phyloP scores from a whole-genome alignment of 2,113 vertebrate species.

The Athene cunicularia region DNA sequence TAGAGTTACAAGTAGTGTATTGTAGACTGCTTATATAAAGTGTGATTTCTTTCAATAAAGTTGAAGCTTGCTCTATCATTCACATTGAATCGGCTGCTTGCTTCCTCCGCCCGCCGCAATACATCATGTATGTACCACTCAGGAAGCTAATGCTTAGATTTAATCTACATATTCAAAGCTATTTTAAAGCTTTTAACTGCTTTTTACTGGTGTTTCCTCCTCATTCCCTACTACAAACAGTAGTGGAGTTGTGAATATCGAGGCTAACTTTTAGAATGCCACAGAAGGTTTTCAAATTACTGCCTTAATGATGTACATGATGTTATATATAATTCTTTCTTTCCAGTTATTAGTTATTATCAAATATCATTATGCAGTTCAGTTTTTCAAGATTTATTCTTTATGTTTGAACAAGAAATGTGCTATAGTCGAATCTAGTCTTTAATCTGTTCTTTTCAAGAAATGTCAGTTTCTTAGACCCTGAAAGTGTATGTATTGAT shows the following conservation, averaged over 20 bases:
- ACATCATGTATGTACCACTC: fast-evolving
- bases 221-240: not conserved
- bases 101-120: too few species aligned
- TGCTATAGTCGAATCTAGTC: not conserved
- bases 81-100: too few species aligned
- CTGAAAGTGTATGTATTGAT: not conserved
- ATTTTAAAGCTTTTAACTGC: not conserved
- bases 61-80: too few species aligned
- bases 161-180: not conserved
- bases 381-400: not conserved
- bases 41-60: too few species aligned
- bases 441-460: not conserved
- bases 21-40: too few species aligned
- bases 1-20: too few species aligned
- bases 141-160: not conserved
- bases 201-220: not conserved
- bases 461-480: not conserved
- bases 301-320: not conserved
- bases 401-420: not conserved
- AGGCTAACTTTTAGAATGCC: not conserved
- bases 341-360: not conserved
- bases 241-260: not conserved
- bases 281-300: not conserved
- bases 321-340: not conserved
- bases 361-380: not conserved